Base-by-base conservation (phyloP, 2,797 vertebrate genomes). In the Centroberyx gerrardi region DNA sequence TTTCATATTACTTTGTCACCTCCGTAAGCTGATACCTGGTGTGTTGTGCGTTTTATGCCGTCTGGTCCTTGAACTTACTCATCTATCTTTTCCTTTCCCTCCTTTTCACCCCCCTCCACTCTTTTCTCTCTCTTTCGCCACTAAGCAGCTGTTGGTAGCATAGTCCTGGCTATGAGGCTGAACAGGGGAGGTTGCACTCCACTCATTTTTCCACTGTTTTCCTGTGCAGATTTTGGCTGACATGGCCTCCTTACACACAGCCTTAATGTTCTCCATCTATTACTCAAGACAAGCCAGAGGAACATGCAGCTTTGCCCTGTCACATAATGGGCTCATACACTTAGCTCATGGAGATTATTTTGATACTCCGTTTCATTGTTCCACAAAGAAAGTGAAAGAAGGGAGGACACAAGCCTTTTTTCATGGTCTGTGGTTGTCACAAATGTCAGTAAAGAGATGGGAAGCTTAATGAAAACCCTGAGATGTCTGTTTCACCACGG, bases 401-500 rank as follows among this genome's bases (percentile, higher is more conserved):
- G 51, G 71, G 77, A 73, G 72, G 78, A 83, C 72, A 68, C 61
- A 67, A 75, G 74, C 52, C 68, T 80, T 86, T 85, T 72, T 84
- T 77, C 79, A 71, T 81, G 85, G 82, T 84, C 73, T 90, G 86
- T 54, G 80, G 81, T 89, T 88, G 90, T 91, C 87, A 86, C 80
- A 87, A 88, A 89, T 90, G 90, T 92, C 89, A 88, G 88, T 88
- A 65, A 85, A 81, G 74, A 74, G 83, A 83, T 89, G 89, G 72
- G 74, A 83, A 85, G 80, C 83, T 89, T 87, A 91, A 94, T 90
- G 80, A 88, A 92, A 93, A 86, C 86, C 85, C 88, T 86, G 84
- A 90, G 85, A 93, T 89, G 90, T 94, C 90, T 93, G 90, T 93
- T 92, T 90, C 81, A 83, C 72, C 65, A 10, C 74, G 78, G 84